Evolutionary conservation across 2,797 vertebrate genomes (phyloP), one percentile per base, ranked within the genome.

Genomic region (Holocentrus rufus): DNA sequence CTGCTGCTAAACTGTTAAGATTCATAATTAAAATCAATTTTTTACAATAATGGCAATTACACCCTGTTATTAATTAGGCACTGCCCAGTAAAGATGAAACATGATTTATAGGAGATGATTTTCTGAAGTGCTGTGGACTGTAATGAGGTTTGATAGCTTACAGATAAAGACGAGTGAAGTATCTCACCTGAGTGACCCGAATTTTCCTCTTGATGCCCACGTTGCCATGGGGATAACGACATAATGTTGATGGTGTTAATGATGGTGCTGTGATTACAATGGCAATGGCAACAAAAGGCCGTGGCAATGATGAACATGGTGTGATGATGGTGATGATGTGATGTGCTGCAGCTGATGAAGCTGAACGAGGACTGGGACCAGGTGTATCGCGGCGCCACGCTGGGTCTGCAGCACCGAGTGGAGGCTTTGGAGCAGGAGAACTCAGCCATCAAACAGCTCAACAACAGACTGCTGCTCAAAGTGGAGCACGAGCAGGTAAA

Each of bases 341-440:
- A 2, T 88, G 63, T 83, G 52, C 89, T 79, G 55, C 83, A 95
- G 95, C 87, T 96, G 85, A 93, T 96, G 94, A 94, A 94, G 83
- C 88, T 96, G 72, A 95, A 95, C 44, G 93, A 94, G 80, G 94
- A 95, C 69, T 95, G 95, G 95, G 95, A 95, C 80, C 92, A 93
- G 59, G 93, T 95, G 74, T 95, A 95, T 75, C 94, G 89, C 69
- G 90, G 84, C 47, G 89, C 93, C 27, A 94, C 89, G 0, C 25
- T 88, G 73, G 84, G 87, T 42, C 87, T 96, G 10, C 93, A 95
- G 83, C 92, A 93, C 49, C 89, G 87, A 11, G 57, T 95, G 64
- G 75, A 85, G 9, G 30, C 80, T 65, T 61, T 94, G 74, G 92
- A 94, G 65, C 81, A 90, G 69, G 93, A 95, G 77, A 91, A 90